Base-by-base conservation (phyloP, 1,140 invertebrate species). In the Sipha flava region DNA sequence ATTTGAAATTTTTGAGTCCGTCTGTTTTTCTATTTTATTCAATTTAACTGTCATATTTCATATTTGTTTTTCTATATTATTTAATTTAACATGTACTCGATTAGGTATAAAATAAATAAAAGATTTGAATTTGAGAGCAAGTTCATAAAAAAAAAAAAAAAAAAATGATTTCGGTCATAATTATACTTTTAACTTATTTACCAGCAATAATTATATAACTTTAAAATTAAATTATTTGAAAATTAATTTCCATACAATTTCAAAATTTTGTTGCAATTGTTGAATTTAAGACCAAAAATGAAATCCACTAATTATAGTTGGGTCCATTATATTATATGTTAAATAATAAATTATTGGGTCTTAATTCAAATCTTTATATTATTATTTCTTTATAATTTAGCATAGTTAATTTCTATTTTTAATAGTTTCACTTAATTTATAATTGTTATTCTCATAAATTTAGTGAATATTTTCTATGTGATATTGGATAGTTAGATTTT, bases 401-500 rank as follows among this genome's bases (percentile, higher is more conserved):
- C n/a, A 45, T 45, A 45, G 40, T 68, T 45, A 3, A 45, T 68
- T 45, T 45, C 14, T 26, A 26, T 21, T 68, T 68, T 16, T 29
- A 26, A 26, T 68, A 43, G 37, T 43, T 43, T 29, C 23, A 26
- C 0, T 45, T 68, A 18, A 43, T 68, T 45, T 26, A 16, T 45
- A 45, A 68, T 3, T 68, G 45, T 45, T 45, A 45, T 57, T 18
- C 21, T 57, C 31, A 37, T n/a, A 21, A 49, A 23, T 73, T 9
- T 73, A 73, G 47, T 21, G 14, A 6, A 31, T 52, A 73, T 52
- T 34, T 52, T 34, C 31, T 34, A 34, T 52, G 47, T 73, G 70
- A 52, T 73, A 73, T n/a, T 73, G 18, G 52, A 52, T 73, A 73
- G 47, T 73, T 9, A 34, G 70, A 52, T 73, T 72, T 21, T 73